Base-by-base conservation (phyloP, 2,113 vertebrate genomes). In the Ia io region DNA sequence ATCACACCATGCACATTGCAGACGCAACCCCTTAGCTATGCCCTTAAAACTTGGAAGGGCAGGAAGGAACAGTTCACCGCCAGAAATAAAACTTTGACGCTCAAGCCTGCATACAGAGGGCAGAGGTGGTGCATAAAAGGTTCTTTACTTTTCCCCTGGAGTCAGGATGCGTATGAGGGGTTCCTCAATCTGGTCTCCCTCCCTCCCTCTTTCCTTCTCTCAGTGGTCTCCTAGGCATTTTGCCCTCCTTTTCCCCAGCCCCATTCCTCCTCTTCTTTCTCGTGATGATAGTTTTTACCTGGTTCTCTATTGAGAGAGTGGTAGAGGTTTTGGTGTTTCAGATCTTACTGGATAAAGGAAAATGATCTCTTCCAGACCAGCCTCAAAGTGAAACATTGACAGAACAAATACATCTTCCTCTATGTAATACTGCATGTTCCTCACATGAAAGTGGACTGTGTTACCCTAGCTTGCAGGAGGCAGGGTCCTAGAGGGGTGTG, bases 31-130 rank as follows among this genome's bases (percentile, higher is more conserved):
- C 76, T 94, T 85, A 69, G 85, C 70, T 77, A 53, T 94, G 93
- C 53, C 94, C 91, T 97, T 85, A 88, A 69, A 90, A 94, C 85
- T 93, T 94, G 85, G 90, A 95, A 95, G 94, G 91, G 61, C 82
- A 74, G 61, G 47, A 90, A 95, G 76, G n/a, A 59, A 61, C 7
- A 80, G 63, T 84, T 92, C 77, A 92, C 53, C 40, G n/a, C 85
- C 84, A 90, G 88, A 96, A 96, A 94, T 95, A 95, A 94, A 97
- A 83, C 30, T 14, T 78, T 53, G 51, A 35, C 74, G 18, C 30
- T 65, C 17, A 13, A 67, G 88, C 17, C 70, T 32, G 71, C 37
- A 49, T 13, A 4, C 28, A 61, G 56, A 77, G 47, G 17, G 37
- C 28, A 23, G 32, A 63, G 70, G 14, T 20, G 73, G 42, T 30